These are phyloP conservation scores for Anticlea derivata DNA, from an alignment of 2,888 invertebrate species.

Conservation along the genomic window DNA sequence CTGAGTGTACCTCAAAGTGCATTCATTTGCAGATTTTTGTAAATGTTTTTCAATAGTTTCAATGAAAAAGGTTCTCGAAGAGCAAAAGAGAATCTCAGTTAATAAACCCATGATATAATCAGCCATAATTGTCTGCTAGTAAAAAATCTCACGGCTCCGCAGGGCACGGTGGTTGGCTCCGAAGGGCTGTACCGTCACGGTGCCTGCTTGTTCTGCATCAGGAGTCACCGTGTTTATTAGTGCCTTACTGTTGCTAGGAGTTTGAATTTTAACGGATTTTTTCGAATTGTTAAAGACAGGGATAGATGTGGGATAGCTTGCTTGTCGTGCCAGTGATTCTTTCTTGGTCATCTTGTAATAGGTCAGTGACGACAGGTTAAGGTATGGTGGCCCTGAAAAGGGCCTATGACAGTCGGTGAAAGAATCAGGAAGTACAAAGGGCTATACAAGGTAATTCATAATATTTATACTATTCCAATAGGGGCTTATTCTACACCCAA, in stretches of 20 bases:
- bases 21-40: too few relatives aligned
- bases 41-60: too few relatives aligned
- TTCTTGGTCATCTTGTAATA: too few relatives aligned
- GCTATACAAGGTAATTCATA: too few relatives aligned
- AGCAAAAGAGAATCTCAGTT: conserved; percentile 5
- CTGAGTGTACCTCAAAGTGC: too few relatives aligned
- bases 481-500: too few relatives aligned
- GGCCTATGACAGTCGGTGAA: too few relatives aligned
- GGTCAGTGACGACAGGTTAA: too few relatives aligned
- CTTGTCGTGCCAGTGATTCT: too few relatives aligned
- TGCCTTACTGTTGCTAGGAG: conserved; percentile 36
- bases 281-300: conserved; percentile 1
- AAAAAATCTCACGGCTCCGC: conserved; percentile 38
- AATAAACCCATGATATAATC: background rate
- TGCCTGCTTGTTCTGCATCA: conserved; percentile 50
- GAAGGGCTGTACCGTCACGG: conserved; percentile 56
- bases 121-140: conserved; percentile 12
- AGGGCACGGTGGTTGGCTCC: conserved; percentile 55
- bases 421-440: too few relatives aligned
- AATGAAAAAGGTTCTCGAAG: background rate
- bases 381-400: too few relatives aligned
- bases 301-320: background rate
- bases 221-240: conserved; percentile 42
- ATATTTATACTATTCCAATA: too few relatives aligned
- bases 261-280: conserved; percentile 38